phyloP scores from a whole-genome alignment of 2,113 vertebrate species.

The Balaenoptera acutorostrata region DNA sequence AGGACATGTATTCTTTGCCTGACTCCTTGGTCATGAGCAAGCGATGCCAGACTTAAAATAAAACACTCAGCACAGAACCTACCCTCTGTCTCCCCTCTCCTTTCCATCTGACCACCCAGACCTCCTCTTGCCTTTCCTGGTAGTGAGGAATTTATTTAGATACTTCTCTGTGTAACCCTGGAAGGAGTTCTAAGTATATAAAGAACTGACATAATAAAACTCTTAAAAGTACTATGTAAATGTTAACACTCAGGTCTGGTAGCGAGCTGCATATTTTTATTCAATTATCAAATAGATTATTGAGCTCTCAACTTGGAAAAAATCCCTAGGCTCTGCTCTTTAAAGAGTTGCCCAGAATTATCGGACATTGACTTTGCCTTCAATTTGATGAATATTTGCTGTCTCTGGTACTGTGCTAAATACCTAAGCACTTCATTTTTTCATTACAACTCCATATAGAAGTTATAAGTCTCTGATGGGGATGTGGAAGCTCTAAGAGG shows the following conservation, averaged over 20 bases:
- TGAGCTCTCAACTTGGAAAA: background rate
- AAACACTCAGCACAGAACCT: background rate
- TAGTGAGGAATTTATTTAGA: background rate
- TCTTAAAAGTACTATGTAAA: background rate
- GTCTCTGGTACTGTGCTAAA: background rate
- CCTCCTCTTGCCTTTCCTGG: background rate
- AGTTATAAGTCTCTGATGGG: background rate
- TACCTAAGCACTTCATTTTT: background rate
- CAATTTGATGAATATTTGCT: background rate
- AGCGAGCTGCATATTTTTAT: background rate
- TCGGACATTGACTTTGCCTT: background rate
- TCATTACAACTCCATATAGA: background rate
- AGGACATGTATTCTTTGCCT: background rate
- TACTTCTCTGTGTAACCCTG: background rate
- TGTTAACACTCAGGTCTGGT: background rate
- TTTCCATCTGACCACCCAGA: background rate
- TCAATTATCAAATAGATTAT: constrained; percentile 2
- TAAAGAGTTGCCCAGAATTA: background rate
- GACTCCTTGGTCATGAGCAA: background rate
- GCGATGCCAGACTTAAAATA: background rate
- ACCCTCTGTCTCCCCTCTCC: background rate
- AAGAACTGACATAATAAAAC: background rate
- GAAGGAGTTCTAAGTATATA: background rate
- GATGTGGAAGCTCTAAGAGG: background rate
- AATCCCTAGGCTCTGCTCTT: background rate